phyloP scores from a whole-genome alignment of 1,140 invertebrate species.

The Pemphigus obesinymphae region DNA sequence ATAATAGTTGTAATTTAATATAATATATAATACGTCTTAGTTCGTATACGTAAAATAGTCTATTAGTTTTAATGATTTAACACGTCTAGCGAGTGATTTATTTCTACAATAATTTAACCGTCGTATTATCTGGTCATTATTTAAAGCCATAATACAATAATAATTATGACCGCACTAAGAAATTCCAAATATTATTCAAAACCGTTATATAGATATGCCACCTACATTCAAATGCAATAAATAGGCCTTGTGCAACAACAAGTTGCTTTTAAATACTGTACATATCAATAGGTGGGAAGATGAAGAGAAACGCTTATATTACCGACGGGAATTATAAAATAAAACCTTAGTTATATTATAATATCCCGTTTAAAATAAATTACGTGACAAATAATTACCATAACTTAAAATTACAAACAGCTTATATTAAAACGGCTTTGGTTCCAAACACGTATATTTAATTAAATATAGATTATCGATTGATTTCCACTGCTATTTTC shows the following conservation, averaged over 20 bases:
- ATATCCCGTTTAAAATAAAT: not conserved
- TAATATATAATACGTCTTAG: too few species aligned
- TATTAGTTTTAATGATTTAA: not conserved
- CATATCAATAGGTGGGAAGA: not conserved
- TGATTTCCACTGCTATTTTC: too few species aligned
- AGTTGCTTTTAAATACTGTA: not conserved
- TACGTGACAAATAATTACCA: conserved; percentile 17
- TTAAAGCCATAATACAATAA: not conserved
- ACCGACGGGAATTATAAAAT: not conserved
- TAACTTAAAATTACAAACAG: not conserved
- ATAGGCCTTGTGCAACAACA: not conserved
- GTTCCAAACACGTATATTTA: not conserved
- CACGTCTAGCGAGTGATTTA: not conserved
- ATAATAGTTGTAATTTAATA: too few species aligned
- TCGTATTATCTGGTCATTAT: not conserved
- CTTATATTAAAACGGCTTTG: not conserved
- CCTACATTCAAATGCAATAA: not conserved
- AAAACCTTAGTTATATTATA: not conserved
- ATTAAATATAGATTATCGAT: too few species aligned
- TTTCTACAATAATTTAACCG: not conserved
- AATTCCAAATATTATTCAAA: not conserved
- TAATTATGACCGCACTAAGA: not conserved
- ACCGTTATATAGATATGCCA: not conserved
- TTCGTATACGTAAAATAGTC: not conserved
- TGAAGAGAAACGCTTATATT: not conserved